phyloP scores from a whole-genome alignment of 2,888 invertebrate genomes.

The Limnephilus lunatus region DNA sequence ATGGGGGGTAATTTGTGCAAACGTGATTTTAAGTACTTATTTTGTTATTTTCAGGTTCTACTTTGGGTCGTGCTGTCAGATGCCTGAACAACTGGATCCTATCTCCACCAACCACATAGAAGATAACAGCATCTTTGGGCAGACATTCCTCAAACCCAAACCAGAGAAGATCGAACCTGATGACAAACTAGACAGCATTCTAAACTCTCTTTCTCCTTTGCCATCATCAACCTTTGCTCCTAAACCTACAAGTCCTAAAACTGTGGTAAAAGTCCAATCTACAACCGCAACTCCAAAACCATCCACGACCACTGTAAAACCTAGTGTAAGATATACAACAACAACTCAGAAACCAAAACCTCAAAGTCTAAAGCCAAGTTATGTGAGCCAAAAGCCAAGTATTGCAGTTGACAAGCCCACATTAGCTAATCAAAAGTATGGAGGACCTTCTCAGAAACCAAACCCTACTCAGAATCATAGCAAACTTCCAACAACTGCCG shows the following conservation, averaged over 20 bases:
- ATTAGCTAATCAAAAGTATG: constrained; percentile 46
- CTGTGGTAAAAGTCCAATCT: background rate
- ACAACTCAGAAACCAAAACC: constrained; percentile 39
- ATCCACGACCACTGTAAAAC: background rate
- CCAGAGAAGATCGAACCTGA: constrained; percentile 36
- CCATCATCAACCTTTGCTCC: constrained; percentile 14
- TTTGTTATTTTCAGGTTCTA: constrained; percentile 80
- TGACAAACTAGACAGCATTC: constrained; percentile 66
- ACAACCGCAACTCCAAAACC: constrained; percentile 3
- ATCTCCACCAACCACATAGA: constrained; percentile 81
- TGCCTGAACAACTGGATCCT: constrained; percentile 78
- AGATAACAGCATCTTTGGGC: constrained; percentile 78
- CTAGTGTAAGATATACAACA: constrained; percentile 26
- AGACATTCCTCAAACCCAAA: constrained; percentile 60
- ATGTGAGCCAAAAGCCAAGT: constrained; percentile 16
- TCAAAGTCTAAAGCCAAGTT: constrained; percentile 23
- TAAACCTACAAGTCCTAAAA: constrained; percentile 39
- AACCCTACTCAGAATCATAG: constrained; percentile 22
- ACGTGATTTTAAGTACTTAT: background rate
- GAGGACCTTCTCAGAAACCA: constrained; percentile 37
- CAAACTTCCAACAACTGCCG: constrained; percentile 18
- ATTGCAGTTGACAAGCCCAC: constrained; percentile 43
- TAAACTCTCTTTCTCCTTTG: constrained; percentile 66
- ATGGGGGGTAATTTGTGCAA: background rate
- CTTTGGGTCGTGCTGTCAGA: constrained; percentile 94